Base-by-base conservation (phyloP, 2,888 invertebrate species). In the Hydraecia micacea region DNA sequence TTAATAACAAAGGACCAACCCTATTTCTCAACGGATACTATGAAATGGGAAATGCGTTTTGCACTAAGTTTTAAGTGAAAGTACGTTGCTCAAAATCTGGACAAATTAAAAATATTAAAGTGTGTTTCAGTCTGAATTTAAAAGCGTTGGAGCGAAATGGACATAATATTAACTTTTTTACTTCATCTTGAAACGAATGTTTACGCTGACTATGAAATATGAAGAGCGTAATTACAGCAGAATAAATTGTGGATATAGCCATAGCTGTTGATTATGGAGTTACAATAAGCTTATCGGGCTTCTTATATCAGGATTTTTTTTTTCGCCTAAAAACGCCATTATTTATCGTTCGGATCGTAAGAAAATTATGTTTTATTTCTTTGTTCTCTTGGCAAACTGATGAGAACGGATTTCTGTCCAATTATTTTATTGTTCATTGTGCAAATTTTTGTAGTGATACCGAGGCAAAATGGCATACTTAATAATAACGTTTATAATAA, bases 341-440 rank as follows among this genome's bases (percentile, higher is more conserved):
- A 60, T 71, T 79, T 28, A 79, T 79, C 21, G n/a, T 58, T 21
- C 21, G n/a, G 36, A 32, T 15, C 25, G 13, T 28, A 39, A 65
- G 32, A 25, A 70, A 66, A 55, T 66, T 60, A 58, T 83, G 21
- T 58, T 66, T 55, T 15, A 63, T 60, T 80, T 67, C 70, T 72
- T 71, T 71, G 63, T 72, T 74, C 58, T 79, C 13, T 62, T n/a
- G 18, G 13, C 13, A 66, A 60, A 80, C 18, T 62, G 39, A 75
- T 74, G 42, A 71, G 7, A 63, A 42, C 7, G 21, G n/a, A 75
- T 58, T 72, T 77, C 15, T n/a, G 21, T 75, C 46, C 65, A 75
- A 67, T 83, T 86, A 74, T 79, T 72, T 62, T 74, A 77, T 28
- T 79, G 63, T 74, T 63, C 25, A 36, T 13, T 58, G 7, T 55